Evolutionary conservation across 2,113 vertebrate genomes (phyloP).

Genomic region (Pipra filicauda): DNA sequence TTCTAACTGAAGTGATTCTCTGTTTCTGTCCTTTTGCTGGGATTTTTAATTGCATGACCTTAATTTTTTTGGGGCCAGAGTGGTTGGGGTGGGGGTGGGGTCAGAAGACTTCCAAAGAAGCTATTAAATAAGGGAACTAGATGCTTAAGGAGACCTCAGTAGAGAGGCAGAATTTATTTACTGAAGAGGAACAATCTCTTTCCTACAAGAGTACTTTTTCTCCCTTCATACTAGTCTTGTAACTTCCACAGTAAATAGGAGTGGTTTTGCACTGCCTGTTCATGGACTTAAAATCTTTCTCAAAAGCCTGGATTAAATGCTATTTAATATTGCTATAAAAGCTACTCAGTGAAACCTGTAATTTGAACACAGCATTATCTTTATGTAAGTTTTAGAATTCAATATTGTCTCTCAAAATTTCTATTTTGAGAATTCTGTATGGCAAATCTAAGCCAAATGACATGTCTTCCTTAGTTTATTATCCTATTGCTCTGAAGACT

Average conservation of each 20-base stretch:
- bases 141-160: neutral
- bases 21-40: neutral
- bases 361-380: neutral
- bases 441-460: neutral
- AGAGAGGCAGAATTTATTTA: neutral
- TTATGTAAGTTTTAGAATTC: neutral
- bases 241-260: neutral
- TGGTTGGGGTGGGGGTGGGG: neutral
- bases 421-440: neutral
- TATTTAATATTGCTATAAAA: neutral
- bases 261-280: neutral
- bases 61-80: neutral
- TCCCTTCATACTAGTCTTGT: neutral
- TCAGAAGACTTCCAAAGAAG: neutral
- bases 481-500: neutral
- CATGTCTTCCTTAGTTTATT: neutral
- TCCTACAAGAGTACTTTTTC: neutral
- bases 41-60: neutral
- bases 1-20: neutral
- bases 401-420: neutral
- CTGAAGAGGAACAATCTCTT: neutral
- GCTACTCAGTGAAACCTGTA: neutral
- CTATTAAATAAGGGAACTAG: neutral
- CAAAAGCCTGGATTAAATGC: neutral
- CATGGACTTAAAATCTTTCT: neutral